Conservation (phyloP, 2,113 vertebrate species). For the Heterocephalus glaber region DNA sequence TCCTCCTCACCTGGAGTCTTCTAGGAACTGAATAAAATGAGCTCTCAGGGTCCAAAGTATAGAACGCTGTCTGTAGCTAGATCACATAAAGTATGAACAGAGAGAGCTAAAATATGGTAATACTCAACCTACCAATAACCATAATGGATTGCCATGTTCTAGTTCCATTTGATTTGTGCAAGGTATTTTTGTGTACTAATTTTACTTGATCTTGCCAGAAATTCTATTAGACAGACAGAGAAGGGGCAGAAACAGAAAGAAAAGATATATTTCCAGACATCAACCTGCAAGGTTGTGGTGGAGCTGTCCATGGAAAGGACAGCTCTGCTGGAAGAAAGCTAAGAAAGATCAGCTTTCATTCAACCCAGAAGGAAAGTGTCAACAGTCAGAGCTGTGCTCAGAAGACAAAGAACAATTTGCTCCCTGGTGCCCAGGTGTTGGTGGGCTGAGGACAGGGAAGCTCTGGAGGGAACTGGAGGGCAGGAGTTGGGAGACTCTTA, state of each 20-base stretch:
- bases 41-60: too few species aligned
- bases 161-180: not conserved
- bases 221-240: not conserved
- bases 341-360: not conserved
- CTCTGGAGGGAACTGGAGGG: not conserved
- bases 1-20: not conserved
- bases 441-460: not conserved
- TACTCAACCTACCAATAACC: not conserved
- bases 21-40: not conserved
- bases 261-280: not conserved
- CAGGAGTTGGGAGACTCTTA: not conserved
- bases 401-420: not conserved
- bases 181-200: not conserved
- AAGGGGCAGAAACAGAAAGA: not conserved
- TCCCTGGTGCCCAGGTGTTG: not conserved
- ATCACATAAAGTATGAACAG: not conserved
- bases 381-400: not conserved
- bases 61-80: not conserved
- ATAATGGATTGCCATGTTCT: not conserved
- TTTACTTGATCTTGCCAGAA: not conserved
- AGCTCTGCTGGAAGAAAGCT: not conserved
- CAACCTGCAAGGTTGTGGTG: not conserved
- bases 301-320: not conserved
- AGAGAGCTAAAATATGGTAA: not conserved
- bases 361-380: not conserved